These are phyloP conservation scores for Platysteira castanea DNA, from an alignment of 2,113 vertebrate genomes.

Conservation along the genomic window DNA sequence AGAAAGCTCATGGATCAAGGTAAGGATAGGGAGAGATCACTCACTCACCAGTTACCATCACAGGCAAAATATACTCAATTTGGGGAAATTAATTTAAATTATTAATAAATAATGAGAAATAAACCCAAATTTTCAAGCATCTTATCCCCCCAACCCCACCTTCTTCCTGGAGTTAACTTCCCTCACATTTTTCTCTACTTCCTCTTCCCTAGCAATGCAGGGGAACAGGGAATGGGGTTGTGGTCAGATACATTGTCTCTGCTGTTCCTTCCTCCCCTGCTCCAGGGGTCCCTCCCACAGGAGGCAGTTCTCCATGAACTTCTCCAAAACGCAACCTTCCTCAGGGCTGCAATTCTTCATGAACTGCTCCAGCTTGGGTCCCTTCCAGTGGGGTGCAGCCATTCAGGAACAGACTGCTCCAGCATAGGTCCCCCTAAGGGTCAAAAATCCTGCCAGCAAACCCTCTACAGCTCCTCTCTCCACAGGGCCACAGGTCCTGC, in stretches of 20 bases:
- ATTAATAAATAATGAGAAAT: not conserved
- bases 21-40: not conserved
- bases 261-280: not conserved
- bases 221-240: not conserved
- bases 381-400: not conserved
- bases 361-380: not conserved
- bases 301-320: not conserved
- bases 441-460: not conserved
- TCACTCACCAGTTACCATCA: not conserved
- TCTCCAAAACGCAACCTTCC: not conserved
- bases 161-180: not conserved
- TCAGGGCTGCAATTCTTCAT: not conserved
- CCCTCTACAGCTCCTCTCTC: not conserved
- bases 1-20: rapidly evolving
- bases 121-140: not conserved
- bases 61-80: not conserved
- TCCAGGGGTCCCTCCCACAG: not conserved
- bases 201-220: not conserved
- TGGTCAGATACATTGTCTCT: not conserved
- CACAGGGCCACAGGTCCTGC: not conserved
- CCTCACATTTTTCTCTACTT: not conserved
- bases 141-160: not conserved
- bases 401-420: not conserved
- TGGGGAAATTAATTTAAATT: not conserved
- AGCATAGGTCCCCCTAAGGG: not conserved